Evolutionary conservation across 2,113 vertebrate species (phyloP), one percentile per base, ranked within the genome.

Genomic region (Progne subis): DNA sequence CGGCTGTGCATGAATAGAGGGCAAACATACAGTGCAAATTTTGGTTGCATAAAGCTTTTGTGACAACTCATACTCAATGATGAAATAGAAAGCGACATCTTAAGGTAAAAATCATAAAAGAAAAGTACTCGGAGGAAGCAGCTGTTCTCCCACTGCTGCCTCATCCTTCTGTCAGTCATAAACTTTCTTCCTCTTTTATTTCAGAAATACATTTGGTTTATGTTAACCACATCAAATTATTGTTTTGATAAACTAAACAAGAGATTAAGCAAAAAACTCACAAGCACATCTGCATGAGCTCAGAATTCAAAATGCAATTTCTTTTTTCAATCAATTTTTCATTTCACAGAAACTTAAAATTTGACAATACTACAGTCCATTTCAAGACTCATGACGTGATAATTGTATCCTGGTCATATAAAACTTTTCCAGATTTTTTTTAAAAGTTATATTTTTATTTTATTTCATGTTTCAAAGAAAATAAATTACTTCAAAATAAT

Each of bases 31-130:
- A 4, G 71, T 53, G 72, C 60, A 91, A 72, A 50, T 82, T 87
- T 87, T 53, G 65, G 50, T 90, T 96, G 93, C 71, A 91, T 82
- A 96, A 95, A 96, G 63, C 86, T 84, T 94, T 94, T 94, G 60
- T 86, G 92, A 90, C 91, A 96, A 41, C 69, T 52, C 70, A 53
- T 59, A 84, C 8, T 23, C 50, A 88, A 57, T 0, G 11, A 94
- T 68, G 70, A 84, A 77, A 95, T 81, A 71, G 55, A 88, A 96
- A 70, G 64, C 88, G 86, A 96, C 65, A 82, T 60, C 61, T 85
- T 78, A 94, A 91, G 78, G 68, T 89, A 93, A 75, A 77, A 87
- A 92, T 56, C 78, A 88, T 95, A 75, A 83, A 88, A 86, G 72
- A 91, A 95, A 94, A 91, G 86, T 88, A 96, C 2, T 9, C 19